phyloP scores from a whole-genome alignment of 1,140 invertebrate species.

The Hyles euphorbiae region DNA sequence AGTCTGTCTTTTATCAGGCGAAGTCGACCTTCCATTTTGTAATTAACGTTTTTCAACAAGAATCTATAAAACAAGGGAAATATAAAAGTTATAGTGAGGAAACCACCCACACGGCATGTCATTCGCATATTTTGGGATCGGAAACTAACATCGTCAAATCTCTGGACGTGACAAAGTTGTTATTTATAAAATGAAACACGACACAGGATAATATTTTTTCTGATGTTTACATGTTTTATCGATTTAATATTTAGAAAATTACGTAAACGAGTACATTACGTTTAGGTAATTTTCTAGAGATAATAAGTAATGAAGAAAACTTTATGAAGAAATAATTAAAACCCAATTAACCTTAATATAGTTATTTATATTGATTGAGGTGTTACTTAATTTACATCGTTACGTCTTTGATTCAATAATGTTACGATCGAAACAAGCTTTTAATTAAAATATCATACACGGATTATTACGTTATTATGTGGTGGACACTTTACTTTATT shows the following conservation, averaged over 20 bases:
- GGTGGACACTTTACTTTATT: no score
- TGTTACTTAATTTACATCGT: no score
- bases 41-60: conserved; percentile 46
- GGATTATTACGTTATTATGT: no score
- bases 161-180: background rate
- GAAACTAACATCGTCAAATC: background rate
- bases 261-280: no score
- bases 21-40: conserved; percentile 48
- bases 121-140: conserved; percentile 2
- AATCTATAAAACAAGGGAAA: conserved; percentile 32
- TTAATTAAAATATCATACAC: no score
- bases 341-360: no score
- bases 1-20: conserved; percentile 37
- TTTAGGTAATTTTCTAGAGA: no score
- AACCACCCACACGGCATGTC: conserved; percentile 7
- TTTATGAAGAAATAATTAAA: no score
- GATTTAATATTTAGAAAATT: background rate
- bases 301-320: no score
- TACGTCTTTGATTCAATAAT: no score
- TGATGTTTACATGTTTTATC: background rate
- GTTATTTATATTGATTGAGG: no score
- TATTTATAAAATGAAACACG: background rate
- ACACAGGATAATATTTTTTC: background rate
- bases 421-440: no score
- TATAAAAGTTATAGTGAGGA: conserved; percentile 8